Percentiles rank a stretch among this genome's conserved stretches.
Evolutionary conservation across 92 coral and sea anemone species (phyloP).

Genomic region (Umimayanthus chanpuru): DNA sequence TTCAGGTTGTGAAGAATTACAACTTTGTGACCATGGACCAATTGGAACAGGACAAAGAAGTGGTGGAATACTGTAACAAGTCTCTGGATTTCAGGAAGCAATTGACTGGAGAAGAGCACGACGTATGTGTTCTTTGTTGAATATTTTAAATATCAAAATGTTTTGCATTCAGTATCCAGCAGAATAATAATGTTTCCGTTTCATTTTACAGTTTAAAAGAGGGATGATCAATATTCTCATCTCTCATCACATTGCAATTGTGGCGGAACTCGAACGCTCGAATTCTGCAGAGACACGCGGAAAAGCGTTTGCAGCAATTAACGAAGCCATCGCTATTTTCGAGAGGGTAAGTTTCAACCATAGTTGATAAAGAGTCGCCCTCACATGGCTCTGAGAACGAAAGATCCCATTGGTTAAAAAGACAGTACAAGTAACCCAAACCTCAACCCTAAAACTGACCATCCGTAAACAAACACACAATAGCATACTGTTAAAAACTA

Average conservation of each 20-base stretch:
- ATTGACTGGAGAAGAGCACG: constrained; percentile 91
- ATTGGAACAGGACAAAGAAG: constrained; percentile 89
- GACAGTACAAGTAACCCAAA: too few species aligned
- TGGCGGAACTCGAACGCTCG: constrained; percentile 78
- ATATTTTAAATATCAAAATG: neutral
- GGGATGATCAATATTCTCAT: constrained; percentile 80
- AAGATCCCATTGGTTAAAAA: too few species aligned
- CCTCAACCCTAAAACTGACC: too few species aligned
- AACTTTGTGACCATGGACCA: constrained; percentile 93
- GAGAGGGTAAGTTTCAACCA: constrained; percentile 64
- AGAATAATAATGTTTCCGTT: constrained; percentile 2
- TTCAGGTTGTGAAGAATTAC: constrained; percentile 92
- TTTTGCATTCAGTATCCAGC: neutral
- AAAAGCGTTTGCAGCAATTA: constrained; percentile 74
- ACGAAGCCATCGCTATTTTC: constrained; percentile 90
- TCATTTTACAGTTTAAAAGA: constrained; percentile 75
- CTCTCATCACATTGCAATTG: constrained; percentile 91
- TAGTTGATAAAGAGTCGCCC: too few species aligned
- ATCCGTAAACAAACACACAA: too few species aligned
- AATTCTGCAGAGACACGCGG: constrained; percentile 61
- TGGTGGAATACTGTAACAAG: constrained; percentile 84
- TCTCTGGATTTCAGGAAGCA: constrained; percentile 81
- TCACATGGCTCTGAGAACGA: too few species aligned
- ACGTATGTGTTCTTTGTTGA: constrained; percentile 52
- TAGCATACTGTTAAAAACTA: too few species aligned